Conservation (phyloP, 2,888 invertebrate genomes). For the Chrysolina haemoptera region DNA sequence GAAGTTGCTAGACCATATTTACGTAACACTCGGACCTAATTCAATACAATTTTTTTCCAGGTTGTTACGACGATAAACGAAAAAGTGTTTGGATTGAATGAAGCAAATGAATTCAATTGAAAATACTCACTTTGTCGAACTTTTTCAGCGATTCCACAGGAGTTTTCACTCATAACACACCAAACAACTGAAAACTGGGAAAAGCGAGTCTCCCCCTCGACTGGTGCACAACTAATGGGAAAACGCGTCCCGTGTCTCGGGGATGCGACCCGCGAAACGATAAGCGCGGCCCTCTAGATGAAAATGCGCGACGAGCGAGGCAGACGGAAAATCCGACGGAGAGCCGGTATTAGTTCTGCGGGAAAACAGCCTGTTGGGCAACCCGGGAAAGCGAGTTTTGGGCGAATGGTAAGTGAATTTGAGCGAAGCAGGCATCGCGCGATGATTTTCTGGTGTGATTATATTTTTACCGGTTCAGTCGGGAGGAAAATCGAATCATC, state of each 20-base stretch:
- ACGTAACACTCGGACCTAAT: no score
- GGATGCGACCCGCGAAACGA: constrained; percentile 9
- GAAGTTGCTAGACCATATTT: not conserved
- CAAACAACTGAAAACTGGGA: constrained; percentile 1
- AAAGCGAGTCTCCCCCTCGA: not conserved
- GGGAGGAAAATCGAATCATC: constrained; percentile 1
- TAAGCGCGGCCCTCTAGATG: constrained; percentile 1
- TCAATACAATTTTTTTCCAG: no score
- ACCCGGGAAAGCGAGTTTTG: constrained; percentile 29
- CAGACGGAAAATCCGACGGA: constrained; percentile 4
- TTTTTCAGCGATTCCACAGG: not conserved
- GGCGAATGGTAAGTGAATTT: constrained; percentile 1
- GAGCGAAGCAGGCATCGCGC: not conserved
- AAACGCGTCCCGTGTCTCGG: constrained; percentile 13
- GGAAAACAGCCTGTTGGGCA: constrained; percentile 24
- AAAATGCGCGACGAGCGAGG: not conserved
- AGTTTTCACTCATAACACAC: constrained; percentile 26
- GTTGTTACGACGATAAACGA: not conserved
- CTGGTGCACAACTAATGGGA: constrained; percentile 26
- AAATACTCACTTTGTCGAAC: constrained; percentile 11
- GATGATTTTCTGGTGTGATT: constrained; percentile 15
- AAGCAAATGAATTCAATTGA: not conserved
- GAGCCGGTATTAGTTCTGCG: not conserved
- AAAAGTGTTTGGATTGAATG: not conserved
- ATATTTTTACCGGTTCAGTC: not conserved